Percentiles rank a stretch among this genome's conserved stretches.
Conservation (phyloP, 1,140 invertebrate genomes). For the Solenopsis invicta region DNA sequence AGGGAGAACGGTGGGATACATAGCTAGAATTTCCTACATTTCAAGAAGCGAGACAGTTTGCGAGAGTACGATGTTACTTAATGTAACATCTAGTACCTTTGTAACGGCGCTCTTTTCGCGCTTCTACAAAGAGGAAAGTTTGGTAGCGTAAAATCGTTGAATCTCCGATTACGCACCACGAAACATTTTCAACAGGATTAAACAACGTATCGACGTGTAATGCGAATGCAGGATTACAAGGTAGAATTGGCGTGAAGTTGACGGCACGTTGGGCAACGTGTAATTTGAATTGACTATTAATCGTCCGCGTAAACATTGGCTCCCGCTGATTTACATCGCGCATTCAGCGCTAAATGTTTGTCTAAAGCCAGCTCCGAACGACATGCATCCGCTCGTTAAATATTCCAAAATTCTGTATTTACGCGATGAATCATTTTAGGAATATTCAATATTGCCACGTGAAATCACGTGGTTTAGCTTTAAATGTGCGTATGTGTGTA, state of each 20-base stretch:
- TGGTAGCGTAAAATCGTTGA: constrained; percentile 9
- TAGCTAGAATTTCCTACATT: neutral
- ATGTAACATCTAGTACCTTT: neutral
- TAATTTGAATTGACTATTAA: constrained; percentile 66
- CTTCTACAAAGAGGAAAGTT: constrained; percentile 12
- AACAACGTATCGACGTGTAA: constrained; percentile 41
- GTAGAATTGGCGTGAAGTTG: constrained; percentile 52
- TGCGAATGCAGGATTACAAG: constrained; percentile 50
- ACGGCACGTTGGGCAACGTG: constrained; percentile 51
- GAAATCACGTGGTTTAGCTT: constrained; percentile 36
- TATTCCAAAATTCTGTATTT: constrained; percentile 50
- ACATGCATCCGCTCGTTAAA: constrained; percentile 54
- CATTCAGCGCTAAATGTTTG: constrained; percentile 61
- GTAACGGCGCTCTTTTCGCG: neutral
- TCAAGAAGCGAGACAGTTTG: neutral
- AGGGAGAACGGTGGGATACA: neutral
- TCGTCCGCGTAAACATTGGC: constrained; percentile 60
- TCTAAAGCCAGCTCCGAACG: constrained; percentile 35
- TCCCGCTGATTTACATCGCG: constrained; percentile 43
- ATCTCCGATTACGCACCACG: constrained; percentile 31
- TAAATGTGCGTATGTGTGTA: neutral
- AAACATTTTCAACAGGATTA: constrained; percentile 48
- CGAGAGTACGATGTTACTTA: neutral
- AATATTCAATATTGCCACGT: neutral
- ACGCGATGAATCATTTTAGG: constrained; percentile 31